Base-by-base conservation (phyloP, 2,113 vertebrate genomes). In the Caloenas nicobarica region DNA sequence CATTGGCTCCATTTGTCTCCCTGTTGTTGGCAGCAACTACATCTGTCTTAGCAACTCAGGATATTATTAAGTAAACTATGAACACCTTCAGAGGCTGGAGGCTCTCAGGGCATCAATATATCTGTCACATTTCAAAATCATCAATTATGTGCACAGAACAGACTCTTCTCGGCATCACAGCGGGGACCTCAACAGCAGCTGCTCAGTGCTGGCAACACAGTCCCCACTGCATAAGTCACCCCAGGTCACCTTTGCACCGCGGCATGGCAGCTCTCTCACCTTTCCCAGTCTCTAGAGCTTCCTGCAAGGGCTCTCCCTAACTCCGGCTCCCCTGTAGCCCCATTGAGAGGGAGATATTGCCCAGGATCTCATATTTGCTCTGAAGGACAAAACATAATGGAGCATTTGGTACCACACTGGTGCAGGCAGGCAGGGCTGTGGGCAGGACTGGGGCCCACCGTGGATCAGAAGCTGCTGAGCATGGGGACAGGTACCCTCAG, bases 11-110 rank as follows among this genome's bases (percentile, higher is more conserved):
- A 76, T 90, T 96, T 93, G 68, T 91, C 90, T 68, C 76, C 23
- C 28, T 56, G 22, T 68, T 89, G 64, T 93, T 84, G 94, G 72
- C 88, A 84, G 69, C 78, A 83, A 24, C 80, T 86, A 68, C 82
- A 90, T 94, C 80, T 93, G 80, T 92, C 76, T 94, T 92, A 88
- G 48, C 56, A 90, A 26, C 72, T 95, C 88, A 40, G 56, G 53
- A 78, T 91, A 93, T 95, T 96, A 93, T 96, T 95, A 93, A 88
- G 79, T 90, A 95, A 97, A 96, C 80, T 86, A 84, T 64, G 31
- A 92, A 92, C 82, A 76, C 48, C 72, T 80, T 92, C 65, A 60
- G 80, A 94, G 86, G 53, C 58, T 66, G 51, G 77, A 93, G 89
- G 46, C 51, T 96, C 88, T 81, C 16, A 6, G 80, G 80, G 44